Percentiles rank a stretch among this genome's conserved stretches.
Evolutionary conservation across 1,140 invertebrate genomes (phyloP).

Genomic region (Nasonia giraulti): DNA sequence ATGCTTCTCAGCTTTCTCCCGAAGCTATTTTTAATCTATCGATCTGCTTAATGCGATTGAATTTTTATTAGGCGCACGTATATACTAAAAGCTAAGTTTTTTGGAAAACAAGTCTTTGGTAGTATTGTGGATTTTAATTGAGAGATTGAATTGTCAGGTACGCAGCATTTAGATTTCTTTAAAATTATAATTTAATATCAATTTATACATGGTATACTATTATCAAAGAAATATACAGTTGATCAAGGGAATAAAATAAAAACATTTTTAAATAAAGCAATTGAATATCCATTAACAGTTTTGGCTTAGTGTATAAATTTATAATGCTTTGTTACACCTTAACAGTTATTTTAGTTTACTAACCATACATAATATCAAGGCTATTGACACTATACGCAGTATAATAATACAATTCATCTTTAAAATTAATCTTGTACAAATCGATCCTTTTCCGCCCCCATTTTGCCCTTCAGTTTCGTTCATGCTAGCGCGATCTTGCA

Average conservation of each 20-base stretch:
- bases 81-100: no score
- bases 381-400: conserved; percentile 47
- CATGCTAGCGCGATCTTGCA: conserved; percentile 38
- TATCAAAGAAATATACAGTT: conserved; percentile 50
- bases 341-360: conserved; percentile 59
- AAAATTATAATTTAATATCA: conserved; percentile 50
- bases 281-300: conserved; percentile 43
- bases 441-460: conserved; percentile 1
- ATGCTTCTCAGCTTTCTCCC: background rate
- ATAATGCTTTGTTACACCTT: conserved; percentile 61
- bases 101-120: no score
- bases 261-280: conserved; percentile 35
- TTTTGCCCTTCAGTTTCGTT: conserved; percentile 29
- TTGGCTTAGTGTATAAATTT: conserved; percentile 59
- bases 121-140: no score
- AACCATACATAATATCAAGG: conserved; percentile 52
- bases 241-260: conserved; percentile 39
- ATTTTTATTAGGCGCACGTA: background rate
- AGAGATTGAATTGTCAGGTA: background rate
- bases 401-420: conserved; percentile 57
- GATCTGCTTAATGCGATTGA: background rate
- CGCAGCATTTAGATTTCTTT: conserved; percentile 14
- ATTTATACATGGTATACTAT: conserved; percentile 31
- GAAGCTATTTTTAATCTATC: background rate
- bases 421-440: conserved; percentile 54